A percentile compares a stretch with the other conserved stretches of the same genome.
Evolutionary conservation across 2,797 vertebrate species (phyloP).

Genomic region (Darevskia nairensis): DNA sequence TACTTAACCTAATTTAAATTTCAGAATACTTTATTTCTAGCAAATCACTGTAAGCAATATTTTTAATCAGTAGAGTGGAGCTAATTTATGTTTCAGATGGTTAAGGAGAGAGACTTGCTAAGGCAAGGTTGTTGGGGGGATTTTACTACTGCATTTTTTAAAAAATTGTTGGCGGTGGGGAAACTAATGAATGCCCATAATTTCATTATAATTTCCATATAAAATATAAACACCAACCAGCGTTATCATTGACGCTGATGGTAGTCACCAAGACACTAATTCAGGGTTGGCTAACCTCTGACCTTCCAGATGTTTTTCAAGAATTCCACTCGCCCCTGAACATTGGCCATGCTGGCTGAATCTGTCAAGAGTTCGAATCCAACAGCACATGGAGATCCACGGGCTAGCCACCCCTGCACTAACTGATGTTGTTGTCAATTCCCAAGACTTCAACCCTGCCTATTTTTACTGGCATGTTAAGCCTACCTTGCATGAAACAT

Average conservation of each 20-base stretch:
- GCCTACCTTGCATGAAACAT: neutral
- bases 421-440: no score
- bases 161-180: constrained; percentile 10
- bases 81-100: constrained; percentile 73
- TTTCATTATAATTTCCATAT: constrained; percentile 23
- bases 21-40: constrained; percentile 66
- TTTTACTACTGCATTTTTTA: constrained; percentile 50
- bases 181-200: constrained; percentile 46
- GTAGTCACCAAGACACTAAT: constrained; percentile 15
- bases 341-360: no score
- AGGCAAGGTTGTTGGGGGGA: constrained; percentile 46
- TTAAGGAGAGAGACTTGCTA: constrained; percentile 49
- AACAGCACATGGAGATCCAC: no score
- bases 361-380: no score
- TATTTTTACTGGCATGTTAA: neutral
- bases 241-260: constrained; percentile 41
- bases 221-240: constrained; percentile 26
- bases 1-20: constrained; percentile 78
- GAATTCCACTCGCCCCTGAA: no score
- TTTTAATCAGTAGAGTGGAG: constrained; percentile 75
- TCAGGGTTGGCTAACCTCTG: no score
- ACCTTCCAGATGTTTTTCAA: no score
- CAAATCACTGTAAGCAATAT: constrained; percentile 71
- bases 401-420: no score
- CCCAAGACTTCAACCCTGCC: constrained; percentile 10